A percentile compares a stretch with the other conserved stretches of the same genome.
phyloP scores from a whole-genome alignment of 2,888 invertebrate species.

The Eristalis intricaria region DNA sequence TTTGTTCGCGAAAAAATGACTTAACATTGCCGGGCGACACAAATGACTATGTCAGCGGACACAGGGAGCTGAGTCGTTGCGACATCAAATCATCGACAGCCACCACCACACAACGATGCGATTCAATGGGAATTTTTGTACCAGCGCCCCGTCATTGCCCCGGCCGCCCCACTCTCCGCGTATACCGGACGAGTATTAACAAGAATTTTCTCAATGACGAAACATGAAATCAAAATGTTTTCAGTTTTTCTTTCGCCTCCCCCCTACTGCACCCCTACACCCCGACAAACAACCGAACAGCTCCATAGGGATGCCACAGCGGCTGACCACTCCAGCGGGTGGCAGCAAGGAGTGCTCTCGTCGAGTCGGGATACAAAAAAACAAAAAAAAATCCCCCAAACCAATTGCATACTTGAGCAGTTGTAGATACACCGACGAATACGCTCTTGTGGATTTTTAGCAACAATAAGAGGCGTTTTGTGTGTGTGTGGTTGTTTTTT shows the following conservation, averaged over 20 bases:
- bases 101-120: background rate
- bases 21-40: slow-evolving; percentile 67
- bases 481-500: no score
- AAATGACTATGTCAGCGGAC: slow-evolving; percentile 70
- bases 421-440: slow-evolving; percentile 47
- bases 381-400: slow-evolving; percentile 21
- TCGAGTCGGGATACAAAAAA: background rate
- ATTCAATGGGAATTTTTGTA: slow-evolving; percentile 66
- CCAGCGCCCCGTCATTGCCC: background rate
- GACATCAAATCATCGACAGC: slow-evolving; percentile 51
- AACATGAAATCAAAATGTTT: slow-evolving; percentile 72
- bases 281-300: background rate
- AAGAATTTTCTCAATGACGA: slow-evolving; percentile 72
- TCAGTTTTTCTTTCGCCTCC: slow-evolving; percentile 33
- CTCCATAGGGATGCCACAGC: slow-evolving; percentile 43
- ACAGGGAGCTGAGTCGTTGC: slow-evolving; percentile 51
- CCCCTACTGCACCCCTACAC: background rate
- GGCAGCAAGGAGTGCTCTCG: slow-evolving; percentile 10
- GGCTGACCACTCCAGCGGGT: slow-evolving; percentile 15
- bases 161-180: background rate
- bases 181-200: slow-evolving; percentile 30
- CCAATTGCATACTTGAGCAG: slow-evolving; percentile 25
- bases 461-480: slow-evolving; percentile 66
- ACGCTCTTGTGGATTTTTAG: slow-evolving; percentile 52
- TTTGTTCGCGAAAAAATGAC: slow-evolving; percentile 52